Conservation (phyloP, 2,113 vertebrate genomes). For the Erythrolamprus reginae region DNA sequence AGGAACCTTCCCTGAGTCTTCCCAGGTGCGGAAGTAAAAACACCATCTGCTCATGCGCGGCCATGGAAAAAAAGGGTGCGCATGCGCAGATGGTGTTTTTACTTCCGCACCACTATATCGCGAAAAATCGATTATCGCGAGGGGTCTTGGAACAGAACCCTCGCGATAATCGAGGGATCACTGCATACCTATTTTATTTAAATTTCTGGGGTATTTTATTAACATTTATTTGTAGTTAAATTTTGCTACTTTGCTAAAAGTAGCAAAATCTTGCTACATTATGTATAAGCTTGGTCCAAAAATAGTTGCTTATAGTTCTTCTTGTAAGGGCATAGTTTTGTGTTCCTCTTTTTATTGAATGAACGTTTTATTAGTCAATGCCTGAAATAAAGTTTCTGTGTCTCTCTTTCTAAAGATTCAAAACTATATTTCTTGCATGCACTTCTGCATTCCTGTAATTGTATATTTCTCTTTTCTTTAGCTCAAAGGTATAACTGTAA, state of each 20-base stretch:
- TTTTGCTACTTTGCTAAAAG: too few species aligned
- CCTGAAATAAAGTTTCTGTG: neutral
- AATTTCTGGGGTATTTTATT: neutral
- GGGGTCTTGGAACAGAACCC: too few species aligned
- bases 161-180: too few species aligned
- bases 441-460: conserved; percentile 14
- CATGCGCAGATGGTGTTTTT: too few species aligned
- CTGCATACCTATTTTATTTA: neutral
- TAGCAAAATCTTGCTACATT: neutral
- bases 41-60: too few species aligned
- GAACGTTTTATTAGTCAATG: neutral
- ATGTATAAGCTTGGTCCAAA: neutral
- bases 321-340: neutral
- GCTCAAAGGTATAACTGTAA: conserved; percentile 13
- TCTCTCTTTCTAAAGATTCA: neutral
- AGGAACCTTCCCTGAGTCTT: too few species aligned
- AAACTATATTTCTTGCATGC: neutral
- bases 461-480: neutral
- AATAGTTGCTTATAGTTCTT: neutral
- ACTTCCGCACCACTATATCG: too few species aligned
- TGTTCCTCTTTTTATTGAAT: neutral
- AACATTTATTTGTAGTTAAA: neutral
- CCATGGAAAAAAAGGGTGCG: too few species aligned
- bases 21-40: too few species aligned
- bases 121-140: too few species aligned